Percentiles rank a stretch among this genome's conserved stretches.
Conservation (phyloP, 1,140 invertebrate genomes). For the Carposina sasakii region DNA sequence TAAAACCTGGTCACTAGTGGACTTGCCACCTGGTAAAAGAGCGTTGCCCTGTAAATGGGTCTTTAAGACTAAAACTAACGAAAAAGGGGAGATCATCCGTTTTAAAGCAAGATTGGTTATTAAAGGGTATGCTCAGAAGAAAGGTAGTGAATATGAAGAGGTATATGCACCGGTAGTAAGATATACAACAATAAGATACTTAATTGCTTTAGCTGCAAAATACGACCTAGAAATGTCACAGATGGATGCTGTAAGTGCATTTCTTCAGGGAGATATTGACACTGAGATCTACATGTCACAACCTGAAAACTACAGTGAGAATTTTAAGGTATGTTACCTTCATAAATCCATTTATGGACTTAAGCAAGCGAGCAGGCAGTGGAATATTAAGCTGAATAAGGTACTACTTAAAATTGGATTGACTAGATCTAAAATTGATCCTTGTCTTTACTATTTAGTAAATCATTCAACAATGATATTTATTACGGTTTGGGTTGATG, state of each 20-base stretch:
- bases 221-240: neutral
- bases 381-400: conserved; percentile 1
- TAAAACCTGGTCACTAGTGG: neutral
- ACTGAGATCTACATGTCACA: conserved; percentile 2
- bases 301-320: neutral
- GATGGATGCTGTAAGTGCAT: neutral
- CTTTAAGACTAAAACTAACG: neutral
- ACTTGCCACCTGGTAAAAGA: neutral
- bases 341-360: conserved; percentile 1
- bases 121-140: neutral
- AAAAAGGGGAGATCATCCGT: neutral
- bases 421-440: neutral
- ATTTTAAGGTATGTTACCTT: neutral
- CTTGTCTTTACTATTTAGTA: neutral
- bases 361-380: neutral
- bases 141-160: conserved; percentile 1
- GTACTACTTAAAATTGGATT: neutral
- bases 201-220: conserved; percentile 3
- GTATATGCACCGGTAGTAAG: neutral
- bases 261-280: neutral
- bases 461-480: neutral
- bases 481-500: conserved; percentile 1
- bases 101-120: neutral
- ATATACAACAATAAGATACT: neutral
- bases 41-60: neutral